Evolutionary conservation across 2,888 invertebrate genomes (phyloP), one percentile per base, ranked within the genome.

Genomic region (Eupsilia transversa): DNA sequence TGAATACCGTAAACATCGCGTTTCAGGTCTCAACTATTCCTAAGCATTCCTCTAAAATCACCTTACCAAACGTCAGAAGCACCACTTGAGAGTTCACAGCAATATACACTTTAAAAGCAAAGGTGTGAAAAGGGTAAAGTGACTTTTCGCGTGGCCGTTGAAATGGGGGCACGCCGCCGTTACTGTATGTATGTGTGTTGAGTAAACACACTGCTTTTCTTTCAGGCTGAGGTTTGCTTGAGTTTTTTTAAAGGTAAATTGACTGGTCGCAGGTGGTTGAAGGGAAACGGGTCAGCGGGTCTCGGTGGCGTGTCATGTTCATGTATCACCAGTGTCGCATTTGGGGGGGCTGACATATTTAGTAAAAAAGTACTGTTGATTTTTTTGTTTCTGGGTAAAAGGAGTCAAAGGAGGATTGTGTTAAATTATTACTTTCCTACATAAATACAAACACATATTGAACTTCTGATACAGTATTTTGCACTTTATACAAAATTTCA

Each of bases 231-330:
- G 92, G 94, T 93, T 95, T 94, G 91, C 92, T 78, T 85, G 91
- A 94, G 93, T 93, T 96, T 96, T 95, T 94, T 95, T 93, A 93
- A 93, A 94, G 92, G 94, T 93, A 95, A 96, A 96, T 96, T 96
- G 94, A 96, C 95, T 94, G 92, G 96, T 94, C 90, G 92, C 94
- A 93, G 92, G 91, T 93, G 93, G 93, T 91, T 93, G 92, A 91
- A 91, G 93, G 93, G 94, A 96, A 96, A 91, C 94, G 92, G 96
- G 96, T 96, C 96, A 96, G 94, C 94, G 90, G 94, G 95, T 94
- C 94, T 94, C 91, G 89, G 90, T 89, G 86, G 89, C 92, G 91
- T 95, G 94, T 96, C 95, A 95, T 93, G 95, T 95, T 95, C 94
- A 95, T 94, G 94, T 93, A 93, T 91, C 95, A 95, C 91, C 93